A percentile compares a stretch with the other conserved stretches of the same genome.
These are phyloP conservation scores for Philopotamus ludificatus DNA, from an alignment of 1,140 invertebrate genomes.

Conservation along the genomic window DNA sequence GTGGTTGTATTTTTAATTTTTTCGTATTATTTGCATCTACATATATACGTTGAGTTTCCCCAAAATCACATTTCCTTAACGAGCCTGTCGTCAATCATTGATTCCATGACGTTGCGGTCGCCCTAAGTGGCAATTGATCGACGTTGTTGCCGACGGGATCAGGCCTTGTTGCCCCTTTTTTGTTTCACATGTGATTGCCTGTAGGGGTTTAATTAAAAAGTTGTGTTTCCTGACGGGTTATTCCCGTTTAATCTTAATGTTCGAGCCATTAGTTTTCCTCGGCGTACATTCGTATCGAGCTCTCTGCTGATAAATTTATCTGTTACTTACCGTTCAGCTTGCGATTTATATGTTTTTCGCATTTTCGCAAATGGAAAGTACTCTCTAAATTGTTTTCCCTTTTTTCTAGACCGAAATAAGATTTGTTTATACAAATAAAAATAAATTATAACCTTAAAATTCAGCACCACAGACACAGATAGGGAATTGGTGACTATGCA, in stretches of 20 bases:
- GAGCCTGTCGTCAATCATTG: not conserved
- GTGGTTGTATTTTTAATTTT: no score
- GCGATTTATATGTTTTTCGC: not conserved
- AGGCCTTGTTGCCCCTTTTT: not conserved
- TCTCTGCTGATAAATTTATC: constrained; percentile 15
- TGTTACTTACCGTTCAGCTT: not conserved
- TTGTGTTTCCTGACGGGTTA: constrained; percentile 7
- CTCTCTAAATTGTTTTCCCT: no score
- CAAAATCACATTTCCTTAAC: not conserved
- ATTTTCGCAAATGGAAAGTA: no score
- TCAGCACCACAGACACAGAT: not conserved
- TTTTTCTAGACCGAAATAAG: no score
- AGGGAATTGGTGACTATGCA: constrained; percentile 11
- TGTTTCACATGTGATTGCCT: not conserved
- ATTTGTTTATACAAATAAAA: not conserved
- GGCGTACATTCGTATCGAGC: constrained; percentile 1
- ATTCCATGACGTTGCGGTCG: not conserved
- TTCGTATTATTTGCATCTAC: no score
- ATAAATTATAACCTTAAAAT: not conserved
- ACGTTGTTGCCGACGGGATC: not conserved
- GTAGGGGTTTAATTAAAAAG: constrained; percentile 11
- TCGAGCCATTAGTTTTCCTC: constrained; percentile 12
- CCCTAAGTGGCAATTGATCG: not conserved
- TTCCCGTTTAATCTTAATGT: constrained; percentile 9
- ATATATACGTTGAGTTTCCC: no score